A percentile compares a stretch with the other conserved stretches of the same genome.
Evolutionary conservation across 2,888 invertebrate genomes (phyloP).

Genomic region (Prosopocoilus inquinatus): DNA sequence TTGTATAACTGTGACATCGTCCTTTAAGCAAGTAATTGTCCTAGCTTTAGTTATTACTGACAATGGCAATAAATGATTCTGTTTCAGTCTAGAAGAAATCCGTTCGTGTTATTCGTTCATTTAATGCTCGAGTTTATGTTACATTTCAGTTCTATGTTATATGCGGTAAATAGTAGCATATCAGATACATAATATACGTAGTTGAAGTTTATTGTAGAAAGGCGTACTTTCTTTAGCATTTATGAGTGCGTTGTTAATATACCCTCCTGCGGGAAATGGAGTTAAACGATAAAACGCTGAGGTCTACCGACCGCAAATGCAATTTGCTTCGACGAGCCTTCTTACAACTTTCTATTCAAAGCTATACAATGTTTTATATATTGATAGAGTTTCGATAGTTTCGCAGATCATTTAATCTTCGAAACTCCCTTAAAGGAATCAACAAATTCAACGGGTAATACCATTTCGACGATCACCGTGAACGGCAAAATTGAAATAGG

Average conservation of each 20-base stretch:
- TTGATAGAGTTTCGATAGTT: conserved; percentile 10
- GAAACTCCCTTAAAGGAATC: background rate
- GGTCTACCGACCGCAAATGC: conserved; percentile 37
- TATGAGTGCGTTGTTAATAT: conserved; percentile 35
- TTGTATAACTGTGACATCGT: no score
- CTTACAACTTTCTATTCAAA: conserved; percentile 18
- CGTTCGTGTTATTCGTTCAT: no score
- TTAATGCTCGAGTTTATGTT: no score
- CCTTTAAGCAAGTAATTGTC: no score
- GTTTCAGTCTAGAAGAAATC: no score
- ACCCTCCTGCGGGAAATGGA: conserved; percentile 37
- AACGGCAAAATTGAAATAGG: no score
- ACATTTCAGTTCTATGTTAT: no score
- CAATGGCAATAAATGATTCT: no score
- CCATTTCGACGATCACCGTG: no score
- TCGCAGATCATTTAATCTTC: conserved; percentile 4
- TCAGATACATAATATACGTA: conserved; percentile 35
- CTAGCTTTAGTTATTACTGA: no score
- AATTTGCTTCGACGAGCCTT: conserved; percentile 41
- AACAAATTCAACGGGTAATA: no score
- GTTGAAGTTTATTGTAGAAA: conserved; percentile 35
- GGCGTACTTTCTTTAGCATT: conserved; percentile 37
- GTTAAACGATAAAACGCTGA: conserved; percentile 42
- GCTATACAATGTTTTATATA: conserved; percentile 5
- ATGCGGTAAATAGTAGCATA: conserved; percentile 5